Conservation (phyloP, 2,888 invertebrate species). For the Augochlorella aurata region DNA sequence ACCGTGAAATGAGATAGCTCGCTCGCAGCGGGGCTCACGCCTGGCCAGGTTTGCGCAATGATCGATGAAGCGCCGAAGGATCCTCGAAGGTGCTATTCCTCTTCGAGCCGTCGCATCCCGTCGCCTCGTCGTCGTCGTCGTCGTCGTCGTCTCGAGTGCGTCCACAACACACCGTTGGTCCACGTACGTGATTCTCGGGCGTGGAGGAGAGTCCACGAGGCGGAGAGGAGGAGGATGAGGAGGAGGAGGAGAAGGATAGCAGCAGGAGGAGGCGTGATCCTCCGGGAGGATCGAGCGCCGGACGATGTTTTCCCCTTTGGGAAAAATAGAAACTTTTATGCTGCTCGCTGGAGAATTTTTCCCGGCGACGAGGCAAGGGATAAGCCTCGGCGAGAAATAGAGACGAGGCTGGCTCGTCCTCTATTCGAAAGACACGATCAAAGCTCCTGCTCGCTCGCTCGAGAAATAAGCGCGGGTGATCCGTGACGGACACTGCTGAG, state of each 20-base stretch:
- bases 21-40: slow-evolving; percentile 47
- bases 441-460: slow-evolving; percentile 26
- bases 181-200: slow-evolving; percentile 14
- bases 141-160: slow-evolving; percentile 22
- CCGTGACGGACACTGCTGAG: slow-evolving; percentile 36
- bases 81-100: slow-evolving; percentile 43
- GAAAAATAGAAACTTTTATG: slow-evolving; percentile 64
- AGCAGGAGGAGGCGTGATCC: slow-evolving; percentile 1
- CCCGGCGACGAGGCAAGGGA: slow-evolving; percentile 40
- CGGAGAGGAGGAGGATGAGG: too few species aligned
- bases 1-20: slow-evolving; percentile 74
- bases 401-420: slow-evolving; percentile 28
- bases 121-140: background rate
- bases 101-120: background rate
- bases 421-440: slow-evolving; percentile 47
- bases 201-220: too few species aligned
- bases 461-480: slow-evolving; percentile 50
- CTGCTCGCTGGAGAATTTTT: slow-evolving; percentile 57
- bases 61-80: slow-evolving; percentile 66
- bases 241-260: too few species aligned
- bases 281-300: slow-evolving; percentile 31
- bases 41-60: slow-evolving; percentile 49
- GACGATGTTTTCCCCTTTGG: slow-evolving; percentile 55
- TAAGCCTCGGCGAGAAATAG: slow-evolving; percentile 49
- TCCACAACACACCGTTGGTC: slow-evolving; percentile 17